Conservation (phyloP, 2,113 vertebrate species). For the Herpailurus yagouaroundi region DNA sequence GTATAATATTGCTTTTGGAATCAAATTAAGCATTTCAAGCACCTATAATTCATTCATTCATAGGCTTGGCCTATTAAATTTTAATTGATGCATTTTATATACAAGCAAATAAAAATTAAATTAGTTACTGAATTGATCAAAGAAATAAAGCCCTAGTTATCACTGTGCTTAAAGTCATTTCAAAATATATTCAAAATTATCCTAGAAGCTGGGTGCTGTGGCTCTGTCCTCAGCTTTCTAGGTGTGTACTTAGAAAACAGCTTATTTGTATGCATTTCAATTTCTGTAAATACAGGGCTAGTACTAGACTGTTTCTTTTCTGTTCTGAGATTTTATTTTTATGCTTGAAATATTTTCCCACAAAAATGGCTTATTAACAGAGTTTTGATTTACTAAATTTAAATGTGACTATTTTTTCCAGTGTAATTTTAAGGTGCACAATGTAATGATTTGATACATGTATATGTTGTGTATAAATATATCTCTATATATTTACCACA, state of each 20-base stretch:
- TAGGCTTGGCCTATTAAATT: not conserved
- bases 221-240: not conserved
- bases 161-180: not conserved
- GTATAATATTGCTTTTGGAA: not conserved
- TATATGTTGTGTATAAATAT: not conserved
- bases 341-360: not conserved
- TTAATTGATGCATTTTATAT: not conserved
- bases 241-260: not conserved
- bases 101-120: slow-evolving; percentile 11
- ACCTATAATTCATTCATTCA: not conserved
- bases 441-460: not conserved
- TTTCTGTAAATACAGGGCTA: not conserved
- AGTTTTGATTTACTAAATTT: slow-evolving; percentile 34
- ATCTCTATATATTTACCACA: not conserved
- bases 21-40: slow-evolving; percentile 14
- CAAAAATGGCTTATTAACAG: not conserved
- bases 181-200: not conserved
- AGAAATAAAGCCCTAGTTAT: not conserved
- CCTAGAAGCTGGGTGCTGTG: not conserved
- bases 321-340: slow-evolving; percentile 31
- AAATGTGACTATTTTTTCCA: not conserved
- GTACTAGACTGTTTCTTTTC: not conserved
- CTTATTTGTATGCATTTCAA: not conserved
- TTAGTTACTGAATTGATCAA: not conserved
- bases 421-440: not conserved